phyloP scores from a whole-genome alignment of 2,888 invertebrate species.

The Melanargia galathea region DNA sequence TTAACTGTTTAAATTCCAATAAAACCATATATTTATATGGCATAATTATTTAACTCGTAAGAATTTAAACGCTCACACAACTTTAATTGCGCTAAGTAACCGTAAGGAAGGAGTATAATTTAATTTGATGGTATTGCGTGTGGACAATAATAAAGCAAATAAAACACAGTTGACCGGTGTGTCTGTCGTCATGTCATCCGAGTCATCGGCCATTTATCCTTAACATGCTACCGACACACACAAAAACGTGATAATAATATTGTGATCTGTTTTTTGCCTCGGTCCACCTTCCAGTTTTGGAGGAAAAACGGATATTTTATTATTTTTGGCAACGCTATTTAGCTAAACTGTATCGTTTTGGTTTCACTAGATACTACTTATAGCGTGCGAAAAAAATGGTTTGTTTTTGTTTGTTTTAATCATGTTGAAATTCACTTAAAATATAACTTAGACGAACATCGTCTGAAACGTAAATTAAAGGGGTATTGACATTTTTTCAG shows the following conservation, averaged over 20 bases:
- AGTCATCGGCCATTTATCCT: conserved; percentile 16
- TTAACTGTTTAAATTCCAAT: too few relatives aligned
- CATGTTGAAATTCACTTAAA: neutral
- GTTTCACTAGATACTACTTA: too few relatives aligned
- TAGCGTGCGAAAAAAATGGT: neutral
- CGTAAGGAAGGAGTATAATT: conserved; percentile 29
- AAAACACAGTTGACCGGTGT: conserved; percentile 13
- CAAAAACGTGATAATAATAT: neutral
- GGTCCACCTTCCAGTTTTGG: neutral
- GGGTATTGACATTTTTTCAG: neutral
- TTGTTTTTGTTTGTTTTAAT: neutral
- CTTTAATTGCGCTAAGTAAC: conserved; percentile 11
- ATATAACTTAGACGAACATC: too few relatives aligned
- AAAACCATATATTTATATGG: too few relatives aligned
- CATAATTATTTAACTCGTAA: neutral
- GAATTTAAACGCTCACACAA: neutral
- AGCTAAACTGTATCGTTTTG: too few relatives aligned
- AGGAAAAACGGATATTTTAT: neutral
- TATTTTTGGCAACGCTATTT: too few relatives aligned
- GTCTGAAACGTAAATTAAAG: neutral
- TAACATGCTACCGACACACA: conserved; percentile 2
- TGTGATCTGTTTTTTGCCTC: neutral
- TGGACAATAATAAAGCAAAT: conserved; percentile 12
- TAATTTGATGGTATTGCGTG: conserved; percentile 12
- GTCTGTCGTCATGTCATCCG: conserved; percentile 16